A percentile compares a stretch with the other conserved stretches of the same genome.
Evolutionary conservation across 2,113 vertebrate species (phyloP).

Genomic region (Gasterosteus aculeatus): DNA sequence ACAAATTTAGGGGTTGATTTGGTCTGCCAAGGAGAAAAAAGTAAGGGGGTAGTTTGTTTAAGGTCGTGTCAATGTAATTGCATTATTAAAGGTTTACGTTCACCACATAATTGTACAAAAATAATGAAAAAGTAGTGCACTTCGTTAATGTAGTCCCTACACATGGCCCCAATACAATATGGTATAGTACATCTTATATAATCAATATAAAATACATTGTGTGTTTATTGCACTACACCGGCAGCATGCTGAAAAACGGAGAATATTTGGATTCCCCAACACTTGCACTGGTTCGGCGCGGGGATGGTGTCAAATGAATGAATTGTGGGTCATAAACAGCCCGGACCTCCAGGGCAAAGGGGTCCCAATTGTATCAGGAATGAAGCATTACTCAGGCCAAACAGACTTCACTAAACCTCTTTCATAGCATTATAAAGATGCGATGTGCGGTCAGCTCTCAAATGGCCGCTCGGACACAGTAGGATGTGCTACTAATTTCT

Average conservation of each 20-base stretch:
- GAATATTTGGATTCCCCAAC: conserved; percentile 16
- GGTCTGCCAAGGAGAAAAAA: background rate
- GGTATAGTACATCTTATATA: background rate
- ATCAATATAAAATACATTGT: background rate
- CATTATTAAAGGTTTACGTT: background rate
- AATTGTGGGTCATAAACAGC: conserved; percentile 28
- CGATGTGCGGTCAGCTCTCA: background rate
- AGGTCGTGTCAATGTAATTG: background rate
- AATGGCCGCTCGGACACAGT: conserved; percentile 25
- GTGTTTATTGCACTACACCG: conserved; percentile 9
- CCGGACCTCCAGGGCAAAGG: conserved; percentile 29
- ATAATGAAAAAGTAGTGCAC: background rate
- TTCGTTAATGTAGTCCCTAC: background rate
- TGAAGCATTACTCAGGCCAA: conserved; percentile 40
- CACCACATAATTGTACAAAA: background rate
- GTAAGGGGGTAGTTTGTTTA: background rate
- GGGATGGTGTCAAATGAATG: conserved; percentile 41
- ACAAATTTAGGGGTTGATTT: background rate
- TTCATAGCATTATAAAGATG: conserved; percentile 21
- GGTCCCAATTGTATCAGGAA: conserved; percentile 46
- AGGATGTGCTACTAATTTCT: conserved; percentile 1
- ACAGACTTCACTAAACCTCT: conserved; percentile 28
- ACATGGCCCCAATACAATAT: background rate
- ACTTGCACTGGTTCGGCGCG: conserved; percentile 5
- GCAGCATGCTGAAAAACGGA: conserved; percentile 33